Evolutionary conservation across 2,888 invertebrate genomes (phyloP).

Genomic region (Ischnus inquisitorius): DNA sequence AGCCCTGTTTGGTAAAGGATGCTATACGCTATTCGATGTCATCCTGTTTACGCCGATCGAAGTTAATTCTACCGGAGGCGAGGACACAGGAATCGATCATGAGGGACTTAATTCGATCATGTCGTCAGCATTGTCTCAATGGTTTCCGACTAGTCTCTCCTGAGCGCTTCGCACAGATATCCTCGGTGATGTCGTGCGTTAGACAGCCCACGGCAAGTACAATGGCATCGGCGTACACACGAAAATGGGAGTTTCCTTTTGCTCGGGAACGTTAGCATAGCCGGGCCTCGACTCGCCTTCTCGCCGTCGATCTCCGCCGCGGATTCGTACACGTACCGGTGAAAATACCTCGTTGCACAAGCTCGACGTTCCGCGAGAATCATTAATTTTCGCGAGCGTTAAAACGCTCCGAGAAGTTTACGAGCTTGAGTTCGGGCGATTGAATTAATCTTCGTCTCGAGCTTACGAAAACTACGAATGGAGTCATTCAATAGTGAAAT

Average conservation of each 20-base stretch:
- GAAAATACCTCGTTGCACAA: neutral
- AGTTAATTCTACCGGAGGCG: neutral
- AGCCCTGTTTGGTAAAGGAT: neutral
- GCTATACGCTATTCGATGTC: neutral
- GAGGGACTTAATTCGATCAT: constrained; percentile 44
- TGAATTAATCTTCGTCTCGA: constrained; percentile 27
- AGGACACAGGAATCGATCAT: constrained; percentile 24
- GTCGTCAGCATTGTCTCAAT: constrained; percentile 46
- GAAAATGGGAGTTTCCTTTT: neutral
- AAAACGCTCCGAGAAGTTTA: constrained; percentile 24
- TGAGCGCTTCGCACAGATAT: constrained; percentile 9
- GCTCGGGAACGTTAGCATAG: neutral
- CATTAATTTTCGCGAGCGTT: neutral
- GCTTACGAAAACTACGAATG: neutral
- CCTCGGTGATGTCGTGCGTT: constrained; percentile 29
- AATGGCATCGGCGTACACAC: constrained; percentile 17
- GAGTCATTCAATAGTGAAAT: constrained; percentile 34
- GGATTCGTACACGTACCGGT: neutral
- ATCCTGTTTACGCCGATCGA: neutral
- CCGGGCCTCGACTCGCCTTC: neutral
- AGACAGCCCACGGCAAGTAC: constrained; percentile 27
- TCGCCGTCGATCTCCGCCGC: neutral
- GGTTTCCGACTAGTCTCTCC: constrained; percentile 25
- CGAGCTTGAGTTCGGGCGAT: neutral
- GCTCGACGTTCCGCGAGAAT: neutral